Conservation (phyloP, 2,797 vertebrate genomes). For the Sebastes wilsoni region DNA sequence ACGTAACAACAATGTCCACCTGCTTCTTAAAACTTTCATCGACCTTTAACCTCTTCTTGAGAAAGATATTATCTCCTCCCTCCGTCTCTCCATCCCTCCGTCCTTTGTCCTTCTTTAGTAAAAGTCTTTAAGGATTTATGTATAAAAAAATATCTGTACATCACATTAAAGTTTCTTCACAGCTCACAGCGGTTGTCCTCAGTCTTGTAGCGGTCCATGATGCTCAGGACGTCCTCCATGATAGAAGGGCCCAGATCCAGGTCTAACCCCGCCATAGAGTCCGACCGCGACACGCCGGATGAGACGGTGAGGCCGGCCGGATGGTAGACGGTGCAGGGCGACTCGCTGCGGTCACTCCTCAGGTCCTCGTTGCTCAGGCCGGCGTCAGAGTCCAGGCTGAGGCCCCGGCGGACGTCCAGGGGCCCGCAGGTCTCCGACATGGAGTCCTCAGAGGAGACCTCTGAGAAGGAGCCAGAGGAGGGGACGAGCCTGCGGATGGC, state of each 20-base stretch:
- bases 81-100: not conserved
- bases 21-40: not conserved
- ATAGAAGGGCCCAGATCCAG: constrained; percentile 89
- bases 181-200: constrained; percentile 78
- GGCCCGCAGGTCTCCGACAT: constrained; percentile 74
- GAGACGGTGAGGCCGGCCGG: not conserved
- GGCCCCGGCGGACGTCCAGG: constrained; percentile 71
- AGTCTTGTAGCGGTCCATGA: constrained; percentile 87
- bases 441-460: constrained; percentile 85
- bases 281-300: constrained; percentile 67
- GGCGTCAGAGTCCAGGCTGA: constrained; percentile 83
- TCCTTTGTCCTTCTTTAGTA: not conserved
- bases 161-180: constrained; percentile 46
- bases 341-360: constrained; percentile 78
- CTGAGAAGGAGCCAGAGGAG: constrained; percentile 81
- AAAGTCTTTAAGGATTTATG: constrained; percentile 8
- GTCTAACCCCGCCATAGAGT: constrained; percentile 80
- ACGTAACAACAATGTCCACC: not conserved
- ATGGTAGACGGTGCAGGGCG: constrained; percentile 56
- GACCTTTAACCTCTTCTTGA: not conserved
- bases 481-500: constrained; percentile 75
- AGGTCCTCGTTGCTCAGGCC: constrained; percentile 85
- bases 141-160: constrained; percentile 33
- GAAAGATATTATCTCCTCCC: not conserved
- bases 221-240: constrained; percentile 85